Evolutionary conservation across 2,888 invertebrate species (phyloP), one percentile per base, ranked within the genome.

Genomic region (Leistus spinibarbis): DNA sequence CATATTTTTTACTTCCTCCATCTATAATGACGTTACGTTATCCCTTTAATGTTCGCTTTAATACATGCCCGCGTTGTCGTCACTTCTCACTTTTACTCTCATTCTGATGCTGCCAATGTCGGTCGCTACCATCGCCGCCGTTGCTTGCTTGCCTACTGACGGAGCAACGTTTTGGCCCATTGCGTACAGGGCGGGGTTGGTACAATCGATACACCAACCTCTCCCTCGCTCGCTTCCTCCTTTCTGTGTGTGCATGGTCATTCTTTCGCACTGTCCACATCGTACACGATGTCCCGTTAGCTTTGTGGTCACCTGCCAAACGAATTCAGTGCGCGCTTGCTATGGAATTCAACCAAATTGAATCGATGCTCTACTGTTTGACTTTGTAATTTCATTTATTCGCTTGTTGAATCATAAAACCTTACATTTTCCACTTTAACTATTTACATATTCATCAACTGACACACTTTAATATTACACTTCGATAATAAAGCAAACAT

Each of bases 61-160:
- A 79, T 79, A 78, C 73, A 73, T 73, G 77, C 77, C 62, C 77
- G 76, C 79, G 79, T 80, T 80, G 80, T 80, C 79, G 78, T 79
- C 79, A 78, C 79, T 78, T 79, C 79, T 80, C 79, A 80, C 80
- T 79, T 79, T 80, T 79, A 78, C 79, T 80, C 79, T 79, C 79
- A 67, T 24, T 57, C 65, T 17, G 23, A 10, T 13, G 24, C 13
- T 24, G 24, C 23, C 27, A 13, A 23, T 24, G 63, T 24, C 64
- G 54, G 22, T 54, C 9, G 63, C 54, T 10, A 54, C 2, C 24
- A 24, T 27, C 24, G 27, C 64, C 27, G 22, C 24, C 64, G 54
- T 57, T 53, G 71, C 27, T 13, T 40, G 13, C 40, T 57, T 53
- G 71, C 27, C 40, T 40, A 40, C 40, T 40, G 7, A 13, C 40